phyloP scores from a whole-genome alignment of 2,888 invertebrate species.

The Andricus quercusramuli region DNA sequence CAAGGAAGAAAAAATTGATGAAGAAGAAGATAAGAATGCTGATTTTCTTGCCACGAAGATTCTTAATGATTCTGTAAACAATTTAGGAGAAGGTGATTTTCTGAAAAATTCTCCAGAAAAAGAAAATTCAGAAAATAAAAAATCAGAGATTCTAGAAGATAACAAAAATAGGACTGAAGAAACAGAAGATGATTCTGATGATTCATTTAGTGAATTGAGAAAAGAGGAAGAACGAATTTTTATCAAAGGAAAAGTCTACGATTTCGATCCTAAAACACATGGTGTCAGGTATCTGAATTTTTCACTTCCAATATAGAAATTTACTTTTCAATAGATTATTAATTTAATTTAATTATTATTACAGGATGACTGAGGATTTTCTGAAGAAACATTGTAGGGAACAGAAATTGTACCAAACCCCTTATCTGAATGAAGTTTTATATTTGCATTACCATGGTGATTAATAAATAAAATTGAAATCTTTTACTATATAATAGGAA shows the following conservation, averaged over 20 bases:
- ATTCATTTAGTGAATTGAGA: background rate
- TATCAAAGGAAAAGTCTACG: constrained; percentile 69
- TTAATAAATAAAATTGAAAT: background rate
- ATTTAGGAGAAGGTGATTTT: background rate
- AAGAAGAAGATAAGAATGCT: background rate
- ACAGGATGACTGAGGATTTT: constrained; percentile 90
- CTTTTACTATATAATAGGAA: no score
- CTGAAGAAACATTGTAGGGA: constrained; percentile 91
- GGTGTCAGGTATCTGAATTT: constrained; percentile 64
- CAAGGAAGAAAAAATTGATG: background rate
- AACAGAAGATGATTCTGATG: background rate
- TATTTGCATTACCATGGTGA: constrained; percentile 96
- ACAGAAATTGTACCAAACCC: constrained; percentile 91
- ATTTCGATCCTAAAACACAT: constrained; percentile 69
- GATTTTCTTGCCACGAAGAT: background rate
- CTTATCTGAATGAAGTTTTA: constrained; percentile 93
- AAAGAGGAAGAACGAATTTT: constrained; percentile 4
- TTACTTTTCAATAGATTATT: background rate
- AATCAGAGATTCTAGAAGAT: background rate
- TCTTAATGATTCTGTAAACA: background rate
- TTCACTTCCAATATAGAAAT: no score
- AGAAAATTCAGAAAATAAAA: background rate
- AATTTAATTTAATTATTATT: constrained; percentile 52
- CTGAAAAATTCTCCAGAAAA: no score
- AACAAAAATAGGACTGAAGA: background rate